A percentile compares a stretch with the other conserved stretches of the same genome.
Conservation (phyloP, 2,888 invertebrate species). For the Ormyrus pomaceus region DNA sequence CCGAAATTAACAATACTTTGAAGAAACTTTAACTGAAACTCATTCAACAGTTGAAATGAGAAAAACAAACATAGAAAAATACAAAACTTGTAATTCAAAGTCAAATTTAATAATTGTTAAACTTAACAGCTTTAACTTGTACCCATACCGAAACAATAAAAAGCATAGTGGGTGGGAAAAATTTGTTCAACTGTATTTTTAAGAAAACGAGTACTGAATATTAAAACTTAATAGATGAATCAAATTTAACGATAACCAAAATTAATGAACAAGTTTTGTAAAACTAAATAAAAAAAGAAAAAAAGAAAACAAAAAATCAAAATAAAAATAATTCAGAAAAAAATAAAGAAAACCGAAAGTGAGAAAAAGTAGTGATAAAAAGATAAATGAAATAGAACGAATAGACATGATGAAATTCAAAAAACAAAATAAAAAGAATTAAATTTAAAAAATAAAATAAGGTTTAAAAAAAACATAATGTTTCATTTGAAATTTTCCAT, state of each 20-base stretch:
- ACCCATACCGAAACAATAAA: conserved; percentile 1
- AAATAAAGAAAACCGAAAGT: background rate
- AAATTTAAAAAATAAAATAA: conserved; percentile 8
- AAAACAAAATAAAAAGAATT: background rate
- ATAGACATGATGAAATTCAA: conserved; percentile 5
- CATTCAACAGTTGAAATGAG: background rate
- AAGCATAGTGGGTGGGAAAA: conserved; percentile 14
- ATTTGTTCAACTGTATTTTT: conserved; percentile 34
- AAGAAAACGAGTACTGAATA: background rate
- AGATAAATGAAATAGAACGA: background rate
- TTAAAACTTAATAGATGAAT: conserved; percentile 27
- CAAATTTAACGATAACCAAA: conserved; percentile 11
- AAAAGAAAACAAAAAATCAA: background rate
- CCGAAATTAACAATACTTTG: conserved; percentile 8
- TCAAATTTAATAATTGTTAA: conserved; percentile 43
- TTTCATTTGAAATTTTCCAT: conserved; percentile 38
- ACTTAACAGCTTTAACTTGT: conserved; percentile 29
- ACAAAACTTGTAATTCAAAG: conserved; percentile 5
- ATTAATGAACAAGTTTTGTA: background rate
- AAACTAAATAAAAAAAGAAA: background rate
- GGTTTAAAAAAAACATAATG: conserved; percentile 5
- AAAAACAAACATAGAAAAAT: background rate
- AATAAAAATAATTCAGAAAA: background rate
- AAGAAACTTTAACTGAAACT: conserved; percentile 13
- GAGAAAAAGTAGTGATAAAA: background rate